These are phyloP conservation scores for Coelogynopora nodosa DNA, from an alignment of 2,888 invertebrate genomes.

Conservation along the genomic window DNA sequence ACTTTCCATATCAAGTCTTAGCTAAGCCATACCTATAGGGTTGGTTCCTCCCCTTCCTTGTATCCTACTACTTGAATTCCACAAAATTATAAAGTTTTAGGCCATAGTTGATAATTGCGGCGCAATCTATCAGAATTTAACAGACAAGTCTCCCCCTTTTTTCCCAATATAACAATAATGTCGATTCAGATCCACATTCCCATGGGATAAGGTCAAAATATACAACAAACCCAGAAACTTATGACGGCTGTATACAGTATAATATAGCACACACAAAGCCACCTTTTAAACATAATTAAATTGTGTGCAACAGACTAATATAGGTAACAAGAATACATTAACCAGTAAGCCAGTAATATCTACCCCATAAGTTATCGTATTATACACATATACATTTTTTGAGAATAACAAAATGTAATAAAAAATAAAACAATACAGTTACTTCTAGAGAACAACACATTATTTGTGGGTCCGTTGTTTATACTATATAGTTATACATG, in stretches of 20 bases:
- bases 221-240: not conserved
- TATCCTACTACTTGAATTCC: not conserved
- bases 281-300: not conserved
- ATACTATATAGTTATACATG: no score
- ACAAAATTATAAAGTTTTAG: not conserved
- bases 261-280: not conserved
- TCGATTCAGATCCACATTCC: not conserved
- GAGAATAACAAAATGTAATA: no score
- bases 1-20: not conserved
- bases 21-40: no score
- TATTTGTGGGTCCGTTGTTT: no score
- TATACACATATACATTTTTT: no score
- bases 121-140: slow-evolving; percentile 12
- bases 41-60: no score
- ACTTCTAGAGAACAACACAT: no score
- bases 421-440: no score
- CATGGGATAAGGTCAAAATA: slow-evolving; percentile 10
- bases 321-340: no score
- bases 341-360: no score
- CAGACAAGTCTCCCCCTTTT: not conserved
- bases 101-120: not conserved
- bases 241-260: not conserved
- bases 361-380: no score
- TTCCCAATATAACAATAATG: not conserved
- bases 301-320: not conserved